These are phyloP conservation scores for Cremastobaeus sp. DNA, from an alignment of 2,888 invertebrate genomes.

Conservation along the genomic window DNA sequence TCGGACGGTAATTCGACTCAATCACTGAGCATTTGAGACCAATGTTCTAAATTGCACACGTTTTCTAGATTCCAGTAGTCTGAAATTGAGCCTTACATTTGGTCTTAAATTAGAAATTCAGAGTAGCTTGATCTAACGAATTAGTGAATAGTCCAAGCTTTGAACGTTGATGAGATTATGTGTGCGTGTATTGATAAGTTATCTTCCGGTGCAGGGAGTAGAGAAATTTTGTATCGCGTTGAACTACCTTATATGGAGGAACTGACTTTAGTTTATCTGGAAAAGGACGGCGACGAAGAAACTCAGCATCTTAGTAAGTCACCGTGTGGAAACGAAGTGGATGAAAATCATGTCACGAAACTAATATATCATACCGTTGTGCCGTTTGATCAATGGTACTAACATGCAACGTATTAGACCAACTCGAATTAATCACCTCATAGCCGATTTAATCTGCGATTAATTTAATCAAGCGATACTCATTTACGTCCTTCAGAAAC, in stretches of 20 bases:
- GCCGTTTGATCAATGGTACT: slow-evolving; percentile 51
- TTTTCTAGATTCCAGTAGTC: too few relatives aligned
- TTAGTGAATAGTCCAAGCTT: not conserved
- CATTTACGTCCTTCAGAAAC: too few relatives aligned
- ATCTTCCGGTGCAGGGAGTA: slow-evolving; percentile 78
- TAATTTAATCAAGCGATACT: too few relatives aligned
- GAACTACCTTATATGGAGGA: slow-evolving; percentile 96
- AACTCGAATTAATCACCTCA: too few relatives aligned
- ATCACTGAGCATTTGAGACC: too few relatives aligned
- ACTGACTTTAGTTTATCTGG: slow-evolving; percentile 95
- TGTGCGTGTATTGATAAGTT: slow-evolving; percentile 67
- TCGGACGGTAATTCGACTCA: too few relatives aligned
- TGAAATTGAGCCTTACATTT: too few relatives aligned
- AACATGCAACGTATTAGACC: slow-evolving; percentile 46
- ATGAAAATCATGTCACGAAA: slow-evolving; percentile 49
- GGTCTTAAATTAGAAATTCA: too few relatives aligned
- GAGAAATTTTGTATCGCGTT: slow-evolving; percentile 95
- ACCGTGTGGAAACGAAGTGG: slow-evolving; percentile 63
- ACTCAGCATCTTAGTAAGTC: slow-evolving; percentile 77
- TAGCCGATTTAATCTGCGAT: too few relatives aligned
- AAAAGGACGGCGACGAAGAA: slow-evolving; percentile 85
- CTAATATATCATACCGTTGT: slow-evolving; percentile 48
- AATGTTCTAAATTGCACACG: too few relatives aligned
- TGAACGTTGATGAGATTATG: not conserved
- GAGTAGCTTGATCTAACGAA: too few relatives aligned